These are phyloP conservation scores for Sebastiscus albofasciatus DNA, from an alignment of 2,797 vertebrate genomes.

Conservation along the genomic window DNA sequence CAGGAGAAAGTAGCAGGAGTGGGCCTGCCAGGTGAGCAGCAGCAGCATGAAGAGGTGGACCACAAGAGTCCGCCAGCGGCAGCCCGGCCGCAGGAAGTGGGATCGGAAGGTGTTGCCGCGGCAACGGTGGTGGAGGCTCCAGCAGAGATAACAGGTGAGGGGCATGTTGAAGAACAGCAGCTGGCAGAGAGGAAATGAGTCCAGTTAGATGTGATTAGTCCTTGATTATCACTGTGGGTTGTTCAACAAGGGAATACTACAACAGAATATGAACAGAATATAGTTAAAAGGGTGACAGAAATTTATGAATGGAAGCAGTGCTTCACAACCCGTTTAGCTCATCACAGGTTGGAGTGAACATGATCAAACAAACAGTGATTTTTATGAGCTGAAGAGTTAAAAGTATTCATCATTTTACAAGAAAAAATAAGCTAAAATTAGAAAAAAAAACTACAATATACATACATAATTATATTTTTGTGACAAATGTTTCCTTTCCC, in stretches of 20 bases:
- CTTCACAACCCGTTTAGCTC: neutral
- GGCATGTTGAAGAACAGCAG: slow-evolving; percentile 95
- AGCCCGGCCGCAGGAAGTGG: slow-evolving; percentile 82
- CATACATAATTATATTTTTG: too few relatives aligned
- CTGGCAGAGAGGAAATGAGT: slow-evolving; percentile 74
- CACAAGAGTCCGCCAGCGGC: slow-evolving; percentile 65
- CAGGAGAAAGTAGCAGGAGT: slow-evolving; percentile 93
- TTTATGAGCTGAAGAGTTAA: too few relatives aligned
- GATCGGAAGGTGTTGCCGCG: slow-evolving; percentile 88
- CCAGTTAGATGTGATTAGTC: slow-evolving; percentile 11
- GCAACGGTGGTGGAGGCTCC: slow-evolving; percentile 92
- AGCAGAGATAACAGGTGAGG: slow-evolving; percentile 92
- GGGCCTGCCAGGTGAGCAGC: slow-evolving; percentile 90
- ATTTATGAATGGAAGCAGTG: neutral
- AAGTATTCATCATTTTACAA: neutral
- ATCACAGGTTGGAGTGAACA: neutral
- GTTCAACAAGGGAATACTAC: neutral
- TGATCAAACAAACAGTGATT: neutral
- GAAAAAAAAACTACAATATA: too few relatives aligned
- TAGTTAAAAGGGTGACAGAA: neutral
- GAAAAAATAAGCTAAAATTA: neutral
- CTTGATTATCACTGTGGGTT: neutral
- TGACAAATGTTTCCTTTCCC: too few relatives aligned
- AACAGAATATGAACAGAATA: neutral
- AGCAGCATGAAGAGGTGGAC: slow-evolving; percentile 86